Base-by-base conservation (phyloP, 2,113 vertebrate genomes). In the Pachycephala philippinensis region DNA sequence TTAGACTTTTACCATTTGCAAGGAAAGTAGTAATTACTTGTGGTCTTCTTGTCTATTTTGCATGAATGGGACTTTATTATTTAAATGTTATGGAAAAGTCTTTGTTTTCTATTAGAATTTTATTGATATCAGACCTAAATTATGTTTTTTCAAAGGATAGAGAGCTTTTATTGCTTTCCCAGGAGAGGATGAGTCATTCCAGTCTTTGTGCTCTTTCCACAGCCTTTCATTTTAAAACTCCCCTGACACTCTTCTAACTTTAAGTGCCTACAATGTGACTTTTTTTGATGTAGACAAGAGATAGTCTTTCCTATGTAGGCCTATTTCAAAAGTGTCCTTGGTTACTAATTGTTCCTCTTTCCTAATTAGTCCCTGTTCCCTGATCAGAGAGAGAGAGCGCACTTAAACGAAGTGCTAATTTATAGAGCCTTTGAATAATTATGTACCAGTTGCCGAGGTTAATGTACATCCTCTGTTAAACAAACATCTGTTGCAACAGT, bases 101-200 rank as follows among this genome's bases (percentile, higher is more conserved):
- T 60, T 82, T 82, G 17, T 87, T 95, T 93, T 28, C 37, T 72
- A 52, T 53, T 21, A 82, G n/a, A 71, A 44, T 93, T 54, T 44
- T 82, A 65, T 83, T 93, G 44, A 79, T 90, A 85, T 75, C n/a
- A 82, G 17, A 72, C 19, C 8, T 56, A 47, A 56, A 14, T 40
- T 49, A 8, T 30, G 22, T 6, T 93, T 93, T 90, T 79, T 49
- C 31, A 28, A 65, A 93, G 40, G 24, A 71, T 10, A 44, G 18
- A 40, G 61, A 40, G 23, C 9, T 93, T 85, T 83, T 85, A 69
- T 64, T 49, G 45, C 75, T 90, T 88, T 88, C 70, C 40, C 66
- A 39, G 74, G 63, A 90, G 85, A 88, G n/a, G 44, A 88, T 80
- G 78, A 95, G 26, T 96, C 66, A 92, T 93, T 90, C 31, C 40